Evolutionary conservation across 2,113 vertebrate species (phyloP).

Genomic region (Entelurus aequoreus): DNA sequence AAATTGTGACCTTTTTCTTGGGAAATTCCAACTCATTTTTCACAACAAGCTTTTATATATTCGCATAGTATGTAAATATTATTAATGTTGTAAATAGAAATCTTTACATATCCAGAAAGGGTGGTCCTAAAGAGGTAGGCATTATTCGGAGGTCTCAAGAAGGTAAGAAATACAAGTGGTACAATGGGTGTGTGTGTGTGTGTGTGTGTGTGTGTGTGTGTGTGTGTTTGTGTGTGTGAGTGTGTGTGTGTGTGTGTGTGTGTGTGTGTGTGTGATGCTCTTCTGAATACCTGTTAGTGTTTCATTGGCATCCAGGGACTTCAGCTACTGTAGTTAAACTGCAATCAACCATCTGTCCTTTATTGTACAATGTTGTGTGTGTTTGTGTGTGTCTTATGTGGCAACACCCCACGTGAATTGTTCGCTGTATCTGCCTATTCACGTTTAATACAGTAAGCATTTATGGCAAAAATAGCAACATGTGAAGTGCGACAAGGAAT

Average conservation of each 20-base stretch:
- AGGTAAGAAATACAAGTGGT: too few relatives aligned
- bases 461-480: too few relatives aligned
- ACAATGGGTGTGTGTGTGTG: conserved; percentile 10
- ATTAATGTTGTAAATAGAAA: too few relatives aligned
- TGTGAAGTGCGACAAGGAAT: too few relatives aligned
- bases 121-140: too few relatives aligned
- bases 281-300: conserved; percentile 49
- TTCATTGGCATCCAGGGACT: conserved; percentile 41
- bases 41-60: too few relatives aligned
- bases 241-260: conserved; percentile 22
- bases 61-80: too few relatives aligned
- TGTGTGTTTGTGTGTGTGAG: conserved; percentile 26
- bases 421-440: neutral
- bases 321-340: conserved; percentile 28
- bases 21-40: too few relatives aligned
- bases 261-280: conserved; percentile 30
- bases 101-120: too few relatives aligned
- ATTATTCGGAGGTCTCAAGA: too few relatives aligned
- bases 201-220: conserved; percentile 25
- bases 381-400: neutral
- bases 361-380: neutral
- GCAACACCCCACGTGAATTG: too few relatives aligned
- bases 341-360: conserved; percentile 35
- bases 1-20: too few relatives aligned
- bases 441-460: neutral